Conservation (phyloP, 2,888 invertebrate genomes). For the Lymantria dispar region DNA sequence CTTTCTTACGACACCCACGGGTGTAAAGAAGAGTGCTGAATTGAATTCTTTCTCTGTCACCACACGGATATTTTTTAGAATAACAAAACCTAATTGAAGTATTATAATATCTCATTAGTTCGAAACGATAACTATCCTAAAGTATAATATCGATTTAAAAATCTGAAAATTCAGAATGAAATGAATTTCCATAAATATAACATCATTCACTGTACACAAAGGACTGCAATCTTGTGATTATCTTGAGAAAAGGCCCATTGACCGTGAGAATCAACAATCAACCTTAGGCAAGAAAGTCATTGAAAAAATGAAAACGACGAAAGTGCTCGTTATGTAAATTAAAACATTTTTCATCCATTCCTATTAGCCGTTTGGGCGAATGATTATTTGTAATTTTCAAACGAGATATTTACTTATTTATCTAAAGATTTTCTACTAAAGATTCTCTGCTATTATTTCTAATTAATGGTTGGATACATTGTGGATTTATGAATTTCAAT, state of each 20-base stretch:
- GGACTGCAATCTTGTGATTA: constrained; percentile 46
- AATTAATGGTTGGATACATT: constrained; percentile 51
- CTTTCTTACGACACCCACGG: no score
- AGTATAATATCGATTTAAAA: not conserved
- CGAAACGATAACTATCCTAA: no score
- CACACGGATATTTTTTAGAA: no score
- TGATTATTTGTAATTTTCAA: constrained; percentile 68
- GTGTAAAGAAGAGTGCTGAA: no score
- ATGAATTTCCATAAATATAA: constrained; percentile 7
- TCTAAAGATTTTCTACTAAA: constrained; percentile 41
- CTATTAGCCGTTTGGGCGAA: constrained; percentile 58
- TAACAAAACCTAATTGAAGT: no score
- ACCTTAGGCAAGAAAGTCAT: constrained; percentile 13
- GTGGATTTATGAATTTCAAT: constrained; percentile 46
- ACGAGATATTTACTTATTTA: constrained; percentile 66
- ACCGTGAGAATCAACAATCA: constrained; percentile 37
- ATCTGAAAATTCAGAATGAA: constrained; percentile 27
- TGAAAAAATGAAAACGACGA: constrained; percentile 58
- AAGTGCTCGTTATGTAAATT: constrained; percentile 71
- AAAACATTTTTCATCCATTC: constrained; percentile 65
- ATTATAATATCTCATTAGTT: no score
- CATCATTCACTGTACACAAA: constrained; percentile 29
- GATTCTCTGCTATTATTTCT: constrained; percentile 23
- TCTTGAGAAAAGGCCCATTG: constrained; percentile 43
- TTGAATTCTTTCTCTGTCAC: no score